phyloP scores from a whole-genome alignment of 2,113 vertebrate species.

The Marcusenius ussheri region DNA sequence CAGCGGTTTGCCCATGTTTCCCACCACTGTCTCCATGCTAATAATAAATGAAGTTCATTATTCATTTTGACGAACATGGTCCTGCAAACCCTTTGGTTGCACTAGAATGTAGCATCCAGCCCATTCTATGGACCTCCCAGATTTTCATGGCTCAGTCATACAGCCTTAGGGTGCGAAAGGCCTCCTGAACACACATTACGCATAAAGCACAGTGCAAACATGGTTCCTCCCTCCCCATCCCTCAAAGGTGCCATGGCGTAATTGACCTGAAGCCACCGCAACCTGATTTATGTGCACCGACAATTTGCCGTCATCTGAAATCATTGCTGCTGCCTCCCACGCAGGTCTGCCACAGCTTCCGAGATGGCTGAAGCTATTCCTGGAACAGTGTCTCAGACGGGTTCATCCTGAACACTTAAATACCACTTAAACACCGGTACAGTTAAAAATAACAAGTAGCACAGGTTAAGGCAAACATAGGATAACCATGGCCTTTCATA shows the following conservation, averaged over 20 bases:
- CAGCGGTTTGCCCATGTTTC: background rate
- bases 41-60: background rate
- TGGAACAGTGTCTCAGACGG: background rate
- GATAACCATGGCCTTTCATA: background rate
- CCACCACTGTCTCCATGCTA: background rate
- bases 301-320: background rate
- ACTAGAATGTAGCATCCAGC: background rate
- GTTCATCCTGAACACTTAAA: background rate
- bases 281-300: background rate
- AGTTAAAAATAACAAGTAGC: background rate
- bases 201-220: background rate
- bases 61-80: background rate
- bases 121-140: background rate
- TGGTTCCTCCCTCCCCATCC: background rate
- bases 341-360: background rate
- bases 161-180: background rate
- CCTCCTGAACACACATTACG: background rate
- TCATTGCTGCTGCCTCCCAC: background rate
- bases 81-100: background rate
- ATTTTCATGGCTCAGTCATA: background rate
- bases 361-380: background rate
- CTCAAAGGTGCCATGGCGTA: background rate
- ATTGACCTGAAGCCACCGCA: background rate
- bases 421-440: background rate
- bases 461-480: background rate